Evolutionary conservation across 2,113 vertebrate species (phyloP).

Genomic region (Ginglymostoma cirratum): DNA sequence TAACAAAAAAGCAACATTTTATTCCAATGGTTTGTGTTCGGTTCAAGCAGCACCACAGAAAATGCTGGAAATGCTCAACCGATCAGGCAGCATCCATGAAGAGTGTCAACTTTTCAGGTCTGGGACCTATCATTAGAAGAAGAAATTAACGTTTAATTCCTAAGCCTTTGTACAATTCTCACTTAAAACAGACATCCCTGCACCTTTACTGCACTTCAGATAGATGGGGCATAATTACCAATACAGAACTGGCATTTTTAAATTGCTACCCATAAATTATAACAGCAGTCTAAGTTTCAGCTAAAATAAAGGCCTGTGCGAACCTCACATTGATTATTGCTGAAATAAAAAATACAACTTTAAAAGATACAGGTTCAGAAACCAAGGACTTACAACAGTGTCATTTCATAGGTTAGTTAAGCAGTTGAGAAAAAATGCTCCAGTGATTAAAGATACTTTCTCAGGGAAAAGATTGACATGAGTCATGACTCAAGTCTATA

Average conservation of each 20-base stretch:
- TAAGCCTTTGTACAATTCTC: neutral
- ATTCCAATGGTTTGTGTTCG: neutral
- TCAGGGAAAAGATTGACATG: neutral
- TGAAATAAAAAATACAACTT: neutral
- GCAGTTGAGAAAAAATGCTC: neutral
- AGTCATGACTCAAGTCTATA: neutral
- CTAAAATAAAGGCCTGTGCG: too few relatives aligned
- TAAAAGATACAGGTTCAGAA: neutral
- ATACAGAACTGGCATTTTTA: neutral
- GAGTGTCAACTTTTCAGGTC: too few relatives aligned
- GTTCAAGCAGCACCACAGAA: neutral
- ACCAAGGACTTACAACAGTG: neutral
- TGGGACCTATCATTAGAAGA: too few relatives aligned
- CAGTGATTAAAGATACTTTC: neutral
- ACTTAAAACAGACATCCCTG: neutral
- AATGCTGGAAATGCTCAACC: too few relatives aligned
- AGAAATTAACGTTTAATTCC: neutral
- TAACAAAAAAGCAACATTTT: neutral
- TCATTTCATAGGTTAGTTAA: neutral
- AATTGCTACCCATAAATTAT: neutral
- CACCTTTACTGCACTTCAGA: neutral
- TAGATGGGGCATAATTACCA: neutral
- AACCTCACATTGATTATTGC: too few relatives aligned
- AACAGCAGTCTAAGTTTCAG: neutral
- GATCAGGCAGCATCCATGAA: too few relatives aligned